These are phyloP conservation scores for Chamaetylas fuelleborni DNA, from an alignment of 2,113 vertebrate species.

Conservation along the genomic window DNA sequence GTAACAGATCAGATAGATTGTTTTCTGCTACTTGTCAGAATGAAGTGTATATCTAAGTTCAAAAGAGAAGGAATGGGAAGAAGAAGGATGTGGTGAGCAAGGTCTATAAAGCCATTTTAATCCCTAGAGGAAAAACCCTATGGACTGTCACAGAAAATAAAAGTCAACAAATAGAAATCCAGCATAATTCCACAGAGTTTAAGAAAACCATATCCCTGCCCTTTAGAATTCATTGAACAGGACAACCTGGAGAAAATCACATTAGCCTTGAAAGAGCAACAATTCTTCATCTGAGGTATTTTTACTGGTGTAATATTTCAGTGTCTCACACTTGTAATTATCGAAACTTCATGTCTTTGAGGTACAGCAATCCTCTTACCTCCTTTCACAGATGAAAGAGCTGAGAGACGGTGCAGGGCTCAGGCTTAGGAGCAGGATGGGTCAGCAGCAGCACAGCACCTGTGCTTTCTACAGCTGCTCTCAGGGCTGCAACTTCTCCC, in stretches of 20 bases:
- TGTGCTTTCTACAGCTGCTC: background rate
- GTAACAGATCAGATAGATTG: background rate
- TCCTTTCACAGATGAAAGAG: background rate
- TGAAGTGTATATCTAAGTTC: background rate
- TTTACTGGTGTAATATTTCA: background rate
- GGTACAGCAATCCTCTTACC: background rate
- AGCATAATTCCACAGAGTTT: background rate
- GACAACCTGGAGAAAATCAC: background rate
- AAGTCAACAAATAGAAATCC: background rate
- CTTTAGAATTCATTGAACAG: background rate
- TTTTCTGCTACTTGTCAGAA: background rate
- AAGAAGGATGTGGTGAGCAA: background rate
- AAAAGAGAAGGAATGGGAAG: background rate
- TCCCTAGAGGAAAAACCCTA: background rate
- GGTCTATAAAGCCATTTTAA: background rate
- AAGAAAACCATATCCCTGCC: background rate
- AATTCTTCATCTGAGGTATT: background rate
- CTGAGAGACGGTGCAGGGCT: background rate
- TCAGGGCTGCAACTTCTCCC: background rate
- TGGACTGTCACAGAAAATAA: background rate
- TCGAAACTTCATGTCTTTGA: background rate
- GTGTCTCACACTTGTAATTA: background rate
- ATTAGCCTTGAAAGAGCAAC: conserved; percentile 21
- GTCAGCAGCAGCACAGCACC: background rate
- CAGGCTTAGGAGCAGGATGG: background rate